These are phyloP conservation scores for Nycticryphes semicollaris DNA, from an alignment of 2,113 vertebrate genomes.

Conservation along the genomic window DNA sequence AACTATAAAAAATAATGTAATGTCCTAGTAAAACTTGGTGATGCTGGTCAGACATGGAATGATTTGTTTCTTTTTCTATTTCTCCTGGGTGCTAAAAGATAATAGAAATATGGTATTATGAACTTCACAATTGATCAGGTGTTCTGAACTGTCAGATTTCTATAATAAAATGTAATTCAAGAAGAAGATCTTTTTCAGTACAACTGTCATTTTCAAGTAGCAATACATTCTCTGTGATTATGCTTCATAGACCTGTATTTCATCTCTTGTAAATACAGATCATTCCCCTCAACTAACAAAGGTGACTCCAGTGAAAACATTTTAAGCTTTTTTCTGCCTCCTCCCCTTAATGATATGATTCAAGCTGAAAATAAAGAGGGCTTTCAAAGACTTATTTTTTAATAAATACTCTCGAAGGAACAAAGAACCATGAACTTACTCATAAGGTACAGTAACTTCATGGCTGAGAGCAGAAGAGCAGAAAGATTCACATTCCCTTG, in stretches of 20 bases:
- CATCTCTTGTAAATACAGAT: not conserved
- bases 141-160: not conserved
- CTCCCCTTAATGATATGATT: not conserved
- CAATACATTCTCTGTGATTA: not conserved
- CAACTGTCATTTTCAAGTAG: not conserved
- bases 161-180: not conserved
- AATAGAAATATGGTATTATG: not conserved
- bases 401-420: conserved; percentile 54
- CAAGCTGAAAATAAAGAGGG: conserved; percentile 13
- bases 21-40: not conserved
- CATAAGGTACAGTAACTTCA: conserved; percentile 46
- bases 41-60: not conserved
- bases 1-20: not conserved
- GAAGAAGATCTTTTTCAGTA: not conserved
- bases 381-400: conserved; percentile 53
- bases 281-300: not conserved
- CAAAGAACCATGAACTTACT: conserved; percentile 46
- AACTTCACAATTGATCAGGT: not conserved
- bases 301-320: not conserved
- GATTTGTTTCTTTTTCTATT: not conserved
- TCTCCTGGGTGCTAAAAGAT: not conserved
- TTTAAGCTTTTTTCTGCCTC: not conserved
- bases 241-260: not conserved
- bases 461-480: conserved; percentile 39
- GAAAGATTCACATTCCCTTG: conserved; percentile 31